Percentiles rank a stretch among this genome's conserved stretches.
Evolutionary conservation across 2,888 invertebrate species (phyloP).

Genomic region (Scelioninae gen. 1): DNA sequence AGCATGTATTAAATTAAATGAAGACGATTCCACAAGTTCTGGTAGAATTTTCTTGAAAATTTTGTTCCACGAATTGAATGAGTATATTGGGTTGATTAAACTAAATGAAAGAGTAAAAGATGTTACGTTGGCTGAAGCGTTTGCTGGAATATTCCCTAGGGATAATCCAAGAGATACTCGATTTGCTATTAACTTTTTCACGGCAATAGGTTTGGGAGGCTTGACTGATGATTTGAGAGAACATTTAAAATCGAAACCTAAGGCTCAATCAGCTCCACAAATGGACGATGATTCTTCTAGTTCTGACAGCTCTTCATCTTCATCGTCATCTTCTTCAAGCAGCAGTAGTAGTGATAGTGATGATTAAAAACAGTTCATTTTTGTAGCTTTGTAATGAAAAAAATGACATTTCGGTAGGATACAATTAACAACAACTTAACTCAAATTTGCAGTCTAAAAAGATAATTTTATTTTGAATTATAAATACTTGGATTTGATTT

Average conservation of each 20-base stretch:
- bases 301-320: slow-evolving; percentile 70
- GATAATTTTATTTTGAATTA: too few relatives aligned
- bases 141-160: slow-evolving; percentile 96
- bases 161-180: slow-evolving; percentile 96
- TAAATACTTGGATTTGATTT: too few relatives aligned
- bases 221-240: slow-evolving; percentile 96
- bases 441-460: too few relatives aligned
- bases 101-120: slow-evolving; percentile 96
- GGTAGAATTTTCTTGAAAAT: slow-evolving; percentile 99
- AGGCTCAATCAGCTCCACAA: slow-evolving; percentile 75
- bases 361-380: slow-evolving; percentile 6
- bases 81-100: slow-evolving; percentile 97
- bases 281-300: slow-evolving; percentile 66
- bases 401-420: too few relatives aligned
- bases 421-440: too few relatives aligned
- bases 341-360: slow-evolving; percentile 42
- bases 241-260: slow-evolving; percentile 92
- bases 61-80: slow-evolving; percentile 97
- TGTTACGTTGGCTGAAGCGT: slow-evolving; percentile 92
- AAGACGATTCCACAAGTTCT: slow-evolving; percentile 98
- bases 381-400: too few relatives aligned
- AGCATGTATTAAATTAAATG: slow-evolving; percentile 93
- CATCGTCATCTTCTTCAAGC: slow-evolving; percentile 36
- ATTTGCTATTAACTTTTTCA: slow-evolving; percentile 91
- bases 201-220: slow-evolving; percentile 91